Evolutionary conservation across 2,888 invertebrate species (phyloP).

Genomic region (Helicoverpa assulta): DNA sequence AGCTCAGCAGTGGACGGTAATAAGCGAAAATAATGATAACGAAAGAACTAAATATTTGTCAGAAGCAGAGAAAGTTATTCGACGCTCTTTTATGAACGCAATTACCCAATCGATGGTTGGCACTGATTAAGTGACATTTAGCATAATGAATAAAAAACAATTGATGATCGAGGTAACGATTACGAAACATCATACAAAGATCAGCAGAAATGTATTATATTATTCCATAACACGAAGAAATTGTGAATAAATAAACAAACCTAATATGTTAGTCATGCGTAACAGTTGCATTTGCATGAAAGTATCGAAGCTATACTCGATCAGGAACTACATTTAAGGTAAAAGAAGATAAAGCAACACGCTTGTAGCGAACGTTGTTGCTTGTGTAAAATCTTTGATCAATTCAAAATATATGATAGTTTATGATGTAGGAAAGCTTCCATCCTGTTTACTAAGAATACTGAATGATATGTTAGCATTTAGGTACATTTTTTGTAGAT

Average conservation of each 20-base stretch:
- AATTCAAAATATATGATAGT: background rate
- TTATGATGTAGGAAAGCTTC: background rate
- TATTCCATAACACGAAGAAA: conserved; percentile 8
- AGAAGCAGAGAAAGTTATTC: background rate
- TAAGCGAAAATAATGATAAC: too few relatives aligned
- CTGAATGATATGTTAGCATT: background rate
- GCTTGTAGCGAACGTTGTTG: conserved; percentile 8
- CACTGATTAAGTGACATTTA: background rate
- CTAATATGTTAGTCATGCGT: conserved; percentile 4
- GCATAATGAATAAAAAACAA: conserved; percentile 5
- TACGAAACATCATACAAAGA: conserved; percentile 10
- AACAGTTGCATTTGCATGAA: conserved; percentile 27
- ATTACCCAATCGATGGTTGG: background rate
- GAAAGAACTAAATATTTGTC: background rate
- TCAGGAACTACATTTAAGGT: conserved; percentile 41
- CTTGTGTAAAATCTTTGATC: conserved; percentile 7
- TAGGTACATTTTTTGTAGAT: too few relatives aligned
- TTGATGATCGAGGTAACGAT: background rate
- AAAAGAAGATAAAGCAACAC: conserved; percentile 13
- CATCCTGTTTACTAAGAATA: background rate
- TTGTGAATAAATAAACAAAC: conserved; percentile 3
- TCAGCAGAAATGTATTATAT: conserved; percentile 3
- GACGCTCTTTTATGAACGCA: background rate
- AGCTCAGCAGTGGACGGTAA: too few relatives aligned
- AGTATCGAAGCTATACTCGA: conserved; percentile 21